Percentiles rank a stretch among this genome's conserved stretches.
These are phyloP conservation scores for Himalopsyche japonica DNA, from an alignment of 2,888 invertebrate species.

Conservation along the genomic window DNA sequence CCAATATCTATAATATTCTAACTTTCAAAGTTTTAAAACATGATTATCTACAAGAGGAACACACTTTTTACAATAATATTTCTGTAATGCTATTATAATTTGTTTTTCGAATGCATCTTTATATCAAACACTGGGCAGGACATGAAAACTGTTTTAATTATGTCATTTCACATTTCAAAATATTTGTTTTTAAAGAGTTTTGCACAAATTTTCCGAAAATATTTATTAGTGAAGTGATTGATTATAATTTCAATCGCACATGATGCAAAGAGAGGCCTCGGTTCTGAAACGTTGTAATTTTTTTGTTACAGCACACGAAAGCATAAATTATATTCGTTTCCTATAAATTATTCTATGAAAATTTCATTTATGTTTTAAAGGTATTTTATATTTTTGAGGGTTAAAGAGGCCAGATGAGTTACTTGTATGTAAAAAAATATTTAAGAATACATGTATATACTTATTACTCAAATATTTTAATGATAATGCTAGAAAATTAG, in stretches of 20 bases:
- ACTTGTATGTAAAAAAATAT: conserved; percentile 22
- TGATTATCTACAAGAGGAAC: too few species aligned
- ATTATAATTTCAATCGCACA: background rate
- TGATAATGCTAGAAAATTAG: conserved; percentile 16
- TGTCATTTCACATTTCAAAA: background rate
- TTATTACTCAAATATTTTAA: conserved; percentile 9
- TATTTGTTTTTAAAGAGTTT: background rate
- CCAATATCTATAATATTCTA: too few species aligned
- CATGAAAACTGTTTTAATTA: background rate
- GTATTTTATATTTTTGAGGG: background rate
- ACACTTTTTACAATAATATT: too few species aligned
- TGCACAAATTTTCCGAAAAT: background rate
- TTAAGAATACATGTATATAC: conserved; percentile 18
- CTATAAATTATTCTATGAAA: conserved; percentile 8
- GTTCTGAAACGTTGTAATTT: conserved; percentile 10
- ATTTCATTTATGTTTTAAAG: background rate
- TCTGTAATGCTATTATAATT: background rate
- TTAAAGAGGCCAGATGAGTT: conserved; percentile 9
- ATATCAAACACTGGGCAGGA: background rate
- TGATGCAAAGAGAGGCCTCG: background rate
- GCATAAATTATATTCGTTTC: conserved; percentile 2
- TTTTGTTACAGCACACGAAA: conserved; percentile 10
- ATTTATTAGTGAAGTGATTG: background rate
- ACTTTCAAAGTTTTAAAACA: too few species aligned
- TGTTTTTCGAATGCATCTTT: background rate